Base-by-base conservation (phyloP, 2,888 invertebrate genomes). In the Agrotis clavis region DNA sequence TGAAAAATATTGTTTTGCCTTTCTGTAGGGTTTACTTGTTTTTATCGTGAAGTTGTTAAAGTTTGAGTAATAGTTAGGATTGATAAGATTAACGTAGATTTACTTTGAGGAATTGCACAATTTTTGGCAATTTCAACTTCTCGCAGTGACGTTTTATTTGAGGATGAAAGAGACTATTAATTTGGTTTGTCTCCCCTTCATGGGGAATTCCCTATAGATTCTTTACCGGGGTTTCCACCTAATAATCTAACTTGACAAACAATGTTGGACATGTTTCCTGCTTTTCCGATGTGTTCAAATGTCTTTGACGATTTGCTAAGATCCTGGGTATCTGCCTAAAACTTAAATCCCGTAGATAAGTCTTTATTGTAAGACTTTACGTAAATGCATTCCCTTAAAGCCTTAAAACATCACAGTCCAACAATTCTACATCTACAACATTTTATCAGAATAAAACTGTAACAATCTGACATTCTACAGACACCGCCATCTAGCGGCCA, bases 401-500 rank as follows among this genome's bases (percentile, higher is more conserved):
- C 30, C 56, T n/a, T 57, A 19, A 57, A 57, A 21, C 19, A 50
- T 60, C 53, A 64, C 4, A 19, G 2, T 50, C 19, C 18, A 51
- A 30, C 51, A 13, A 53, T 13, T 25, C 18, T 9, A 45, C 19
- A 25, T 7, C 25, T 48, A 47, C 50, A 62, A 41, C 25, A 25
- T 16, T 57, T 21, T 48, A 62, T 74, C 62, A 45, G 4, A 6
- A 30, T 45, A 63, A 73, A 79, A 79, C 74, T 79, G 74, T 79
- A 73, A 47, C 68, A 56, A 63, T 53, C n/a, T 35, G 18, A 51
- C 25, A 67, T 62, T 59, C 47, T 59, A 19, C 47, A n/a, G 35
- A 59, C 53, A 74, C 66, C 16, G 81, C 81, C 77, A 77, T 81
- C 81, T 78, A 77, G 70, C 71, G 82, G 56, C 18, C 14, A 14